Base-by-base conservation (phyloP, 1,140 invertebrate genomes). In the Procambarus clarkii region DNA sequence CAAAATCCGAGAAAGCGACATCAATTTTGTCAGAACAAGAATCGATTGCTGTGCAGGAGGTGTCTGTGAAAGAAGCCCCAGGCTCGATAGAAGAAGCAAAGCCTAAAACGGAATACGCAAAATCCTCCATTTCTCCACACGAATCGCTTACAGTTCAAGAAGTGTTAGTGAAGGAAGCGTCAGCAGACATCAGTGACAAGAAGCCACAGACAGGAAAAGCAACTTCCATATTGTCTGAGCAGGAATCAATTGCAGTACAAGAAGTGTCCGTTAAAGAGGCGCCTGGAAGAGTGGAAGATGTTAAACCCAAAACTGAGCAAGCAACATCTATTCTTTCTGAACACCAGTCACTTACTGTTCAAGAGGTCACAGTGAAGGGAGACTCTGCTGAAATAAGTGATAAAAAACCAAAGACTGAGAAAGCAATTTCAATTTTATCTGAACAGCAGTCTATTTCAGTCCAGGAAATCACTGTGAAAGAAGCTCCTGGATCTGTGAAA, bases 91-190 rank as follows among this genome's bases (percentile, higher is more conserved):
- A 91, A 44, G 81, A 86, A 13, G 4, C 18, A 46, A 78, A 81
- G 50, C 87, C 92, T 3, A 78, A 71, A 54, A 81, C 77, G 0
- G 92, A 93, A n/a, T 94, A 88, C 74, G 96, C 96, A 44, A 95
- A 94, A 86, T 87, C 95, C 50, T 94, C 93, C 76, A 95, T 95
- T 86, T 94, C 94, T 21, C 92, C 94, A 78, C 93, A 95, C 48
- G 95, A 95, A 92, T 95, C 96, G 94, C 95, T 95, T 5, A 92
- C 95, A 9, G 93, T 96, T n/a, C 94, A 95, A 92, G 95, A 96
- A 94, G 94, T 95, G n/a, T 88, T 96, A 34, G 88, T 94, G 4
- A 94, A 94, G 18, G 96, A 96, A 64, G 71, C 84, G 11, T 71
- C 91, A 18, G 24, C 81, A 21, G 82, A 87, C 9, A 18, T 92